Evolutionary conservation across 2,888 invertebrate species (phyloP), one percentile per base, ranked within the genome.

Genomic region (Parthenolecanium corni): DNA sequence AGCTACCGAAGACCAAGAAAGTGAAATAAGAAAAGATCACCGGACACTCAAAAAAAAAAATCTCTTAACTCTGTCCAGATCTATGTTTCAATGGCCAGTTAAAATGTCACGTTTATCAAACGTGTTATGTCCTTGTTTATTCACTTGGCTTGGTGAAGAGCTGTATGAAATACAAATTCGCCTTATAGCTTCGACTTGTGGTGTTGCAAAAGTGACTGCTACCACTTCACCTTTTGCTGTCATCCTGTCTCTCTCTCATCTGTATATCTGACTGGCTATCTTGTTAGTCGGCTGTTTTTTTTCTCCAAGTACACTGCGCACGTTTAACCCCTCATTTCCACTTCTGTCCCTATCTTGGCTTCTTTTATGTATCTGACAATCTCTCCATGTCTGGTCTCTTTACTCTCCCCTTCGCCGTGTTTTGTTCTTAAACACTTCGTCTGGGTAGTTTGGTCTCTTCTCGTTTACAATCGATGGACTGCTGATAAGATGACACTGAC

Each of bases 401-500:
- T n/a, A n/a, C 5, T 31, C 31, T 4, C 31, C 31, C 9, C 31
- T 31, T 9, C 31, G 31, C 31, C 31, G 9, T 31, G 5, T n/a
- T n/a, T n/a, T n/a, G n/a, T n/a, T n/a, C n/a, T n/a, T n/a, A n/a
- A n/a, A n/a, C n/a, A n/a, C n/a, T n/a, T n/a, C n/a, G n/a, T n/a
- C n/a, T n/a, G n/a, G n/a, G n/a, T n/a, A n/a, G 38, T 31, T 36
- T 20, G 52, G 52, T 36, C 38, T 24, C 4, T 31, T 31, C 31
- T 31, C 31, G 31, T n/a, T 46, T 42, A 56, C 56, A 56, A 56
- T 56, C 56, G 56, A 56, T 56, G 56, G 46, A 24, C 46, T 46
- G 25, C 25, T 24, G 49, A 56, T 56, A 56, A 56, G 56, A 56
- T 56, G 56, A 56, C 56, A 56, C 56, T 42, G 42, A 56, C 42